Conservation (phyloP, 2,797 vertebrate genomes). For the Chiroxiphia lanceolata region DNA sequence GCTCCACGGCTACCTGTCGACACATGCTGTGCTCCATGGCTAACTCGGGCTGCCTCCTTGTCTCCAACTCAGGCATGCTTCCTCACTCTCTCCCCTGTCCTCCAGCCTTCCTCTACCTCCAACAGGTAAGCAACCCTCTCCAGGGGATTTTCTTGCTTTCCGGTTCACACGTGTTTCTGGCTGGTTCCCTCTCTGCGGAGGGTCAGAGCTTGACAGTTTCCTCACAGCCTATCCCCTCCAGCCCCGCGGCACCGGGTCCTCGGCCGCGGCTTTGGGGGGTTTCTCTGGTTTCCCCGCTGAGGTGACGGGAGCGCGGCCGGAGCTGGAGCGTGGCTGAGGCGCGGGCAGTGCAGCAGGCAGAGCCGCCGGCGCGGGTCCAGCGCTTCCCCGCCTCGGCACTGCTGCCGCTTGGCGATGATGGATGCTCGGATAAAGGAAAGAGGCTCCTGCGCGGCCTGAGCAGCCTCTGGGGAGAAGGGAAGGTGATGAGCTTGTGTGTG, state of each 20-base stretch:
- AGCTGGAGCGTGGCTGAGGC: neutral
- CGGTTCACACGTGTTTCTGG: conserved; percentile 69
- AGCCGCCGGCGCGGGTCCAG: neutral
- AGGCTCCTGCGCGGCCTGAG: neutral
- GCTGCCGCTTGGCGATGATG: neutral
- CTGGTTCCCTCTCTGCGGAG: neutral
- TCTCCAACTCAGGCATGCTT: conserved; percentile 92
- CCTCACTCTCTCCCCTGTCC: conserved; percentile 91
- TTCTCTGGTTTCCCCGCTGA: neutral
- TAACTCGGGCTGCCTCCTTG: conserved; percentile 93
- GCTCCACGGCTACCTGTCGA: conserved; percentile 80
- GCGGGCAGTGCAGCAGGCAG: conserved; percentile 38
- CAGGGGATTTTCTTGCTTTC: conserved; percentile 49
- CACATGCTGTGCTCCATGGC: conserved; percentile 98
- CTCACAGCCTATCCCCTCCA: neutral
- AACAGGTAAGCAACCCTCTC: conserved; percentile 87
- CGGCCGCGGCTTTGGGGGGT: neutral
- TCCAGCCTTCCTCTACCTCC: conserved; percentile 94
- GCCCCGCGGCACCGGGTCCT: neutral
- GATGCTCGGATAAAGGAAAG: neutral
- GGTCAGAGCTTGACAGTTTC: neutral
- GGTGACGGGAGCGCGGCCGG: neutral
- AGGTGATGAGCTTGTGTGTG: neutral
- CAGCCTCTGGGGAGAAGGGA: neutral
- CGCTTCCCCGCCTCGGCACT: neutral